Percentiles rank a stretch among this genome's conserved stretches.
Evolutionary conservation across 2,888 invertebrate genomes (phyloP).

Genomic region (Drosophila nigricruria): DNA sequence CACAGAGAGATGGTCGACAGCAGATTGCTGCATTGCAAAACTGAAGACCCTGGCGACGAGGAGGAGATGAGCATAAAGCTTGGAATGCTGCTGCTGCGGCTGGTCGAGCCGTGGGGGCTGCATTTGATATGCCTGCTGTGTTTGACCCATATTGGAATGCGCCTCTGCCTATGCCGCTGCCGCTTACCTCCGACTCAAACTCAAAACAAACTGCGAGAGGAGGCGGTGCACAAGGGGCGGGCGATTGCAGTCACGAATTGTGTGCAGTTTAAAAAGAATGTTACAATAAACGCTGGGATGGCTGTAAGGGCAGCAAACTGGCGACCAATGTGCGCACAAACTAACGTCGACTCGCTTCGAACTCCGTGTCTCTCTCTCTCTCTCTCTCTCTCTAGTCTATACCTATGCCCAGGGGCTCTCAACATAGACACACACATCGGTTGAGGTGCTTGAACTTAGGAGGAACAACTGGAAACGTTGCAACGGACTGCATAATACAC

Average conservation of each 20-base stretch:
- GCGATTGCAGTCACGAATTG: conserved; percentile 67
- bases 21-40: conserved; percentile 63
- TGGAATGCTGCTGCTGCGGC: conserved; percentile 57
- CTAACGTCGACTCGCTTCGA: neutral
- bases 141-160: conserved; percentile 81
- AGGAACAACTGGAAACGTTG: neutral
- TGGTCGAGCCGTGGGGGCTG: conserved; percentile 41
- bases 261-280: conserved; percentile 58
- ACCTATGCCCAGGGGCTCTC: conserved; percentile 3
- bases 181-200: conserved; percentile 16
- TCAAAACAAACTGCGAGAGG: conserved; percentile 27
- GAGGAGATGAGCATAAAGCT: conserved; percentile 32
- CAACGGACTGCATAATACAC: neutral
- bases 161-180: conserved; percentile 32
- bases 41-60: neutral
- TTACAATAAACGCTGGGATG: conserved; percentile 39
- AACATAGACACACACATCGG: neutral
- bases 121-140: conserved; percentile 74
- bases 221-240: neutral
- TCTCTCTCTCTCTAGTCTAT: neutral
- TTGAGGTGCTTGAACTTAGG: conserved; percentile 65
- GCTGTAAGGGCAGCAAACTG: conserved; percentile 26
- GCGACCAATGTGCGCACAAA: conserved; percentile 24
- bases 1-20: conserved; percentile 58
- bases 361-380: neutral